Conservation (phyloP, 2,888 invertebrate genomes). For the Shargacucullia verbasci region DNA sequence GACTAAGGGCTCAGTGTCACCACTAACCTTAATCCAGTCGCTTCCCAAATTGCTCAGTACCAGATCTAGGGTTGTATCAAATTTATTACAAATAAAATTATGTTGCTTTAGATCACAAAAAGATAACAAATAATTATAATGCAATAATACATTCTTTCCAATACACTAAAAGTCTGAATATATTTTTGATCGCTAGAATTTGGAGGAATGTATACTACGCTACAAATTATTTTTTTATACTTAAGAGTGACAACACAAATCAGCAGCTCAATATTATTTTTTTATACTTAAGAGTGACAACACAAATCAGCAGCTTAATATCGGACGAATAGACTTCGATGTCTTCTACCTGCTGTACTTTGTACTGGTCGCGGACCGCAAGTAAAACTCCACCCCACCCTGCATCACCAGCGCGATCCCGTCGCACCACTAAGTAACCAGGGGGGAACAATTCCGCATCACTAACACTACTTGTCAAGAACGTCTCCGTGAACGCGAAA, state of each 20-base stretch:
- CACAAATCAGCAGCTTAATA: not conserved
- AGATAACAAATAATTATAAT: not conserved
- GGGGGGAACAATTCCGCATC: not conserved
- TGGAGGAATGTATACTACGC: not conserved
- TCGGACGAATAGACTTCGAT: not conserved
- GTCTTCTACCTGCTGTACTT: not conserved
- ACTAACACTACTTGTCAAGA: not conserved
- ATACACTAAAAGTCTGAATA: not conserved
- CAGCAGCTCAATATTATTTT: not conserved
- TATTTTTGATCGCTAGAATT: not conserved
- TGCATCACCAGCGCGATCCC: not conserved
- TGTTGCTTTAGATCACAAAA: not conserved
- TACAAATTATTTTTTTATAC: not conserved
- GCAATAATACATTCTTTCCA: not conserved
- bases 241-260: not conserved
- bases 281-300: not conserved
- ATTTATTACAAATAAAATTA: not conserved
- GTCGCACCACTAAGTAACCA: not conserved
- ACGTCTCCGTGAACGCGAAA: not conserved
- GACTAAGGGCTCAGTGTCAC: not conserved
- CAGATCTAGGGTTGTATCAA: not conserved
- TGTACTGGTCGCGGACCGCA: not conserved
- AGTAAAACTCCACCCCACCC: not conserved
- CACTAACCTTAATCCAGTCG: not conserved
- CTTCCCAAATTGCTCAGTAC: not conserved